Evolutionary conservation across 2,888 invertebrate genomes (phyloP).

Genomic region (Eubasilissa splendida): DNA sequence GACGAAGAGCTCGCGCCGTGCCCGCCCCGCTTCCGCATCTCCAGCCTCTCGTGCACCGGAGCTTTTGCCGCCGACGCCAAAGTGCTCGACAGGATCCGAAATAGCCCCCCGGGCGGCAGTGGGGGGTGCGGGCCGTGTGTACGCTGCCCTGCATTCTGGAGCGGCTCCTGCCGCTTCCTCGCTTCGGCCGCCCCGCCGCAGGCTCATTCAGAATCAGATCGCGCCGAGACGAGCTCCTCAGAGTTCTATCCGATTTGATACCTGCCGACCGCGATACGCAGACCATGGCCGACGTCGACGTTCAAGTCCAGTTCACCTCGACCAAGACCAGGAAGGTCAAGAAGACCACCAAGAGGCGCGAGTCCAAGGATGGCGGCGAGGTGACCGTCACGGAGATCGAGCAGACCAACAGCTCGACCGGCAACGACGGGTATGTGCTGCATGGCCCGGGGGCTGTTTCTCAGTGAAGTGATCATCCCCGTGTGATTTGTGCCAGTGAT

Average conservation of each 20-base stretch:
- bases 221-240: constrained; percentile 66
- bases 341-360: constrained; percentile 85
- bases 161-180: constrained; percentile 67
- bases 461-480: constrained; percentile 13
- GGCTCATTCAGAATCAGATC: constrained; percentile 73
- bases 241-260: constrained; percentile 4
- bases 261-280: constrained; percentile 1
- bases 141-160: constrained; percentile 67
- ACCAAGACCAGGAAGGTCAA: constrained; percentile 95
- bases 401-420: constrained; percentile 77
- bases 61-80: constrained; percentile 61
- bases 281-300: constrained; percentile 92
- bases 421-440: constrained; percentile 89
- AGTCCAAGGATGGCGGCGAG: constrained; percentile 83
- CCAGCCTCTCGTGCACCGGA: constrained; percentile 33
- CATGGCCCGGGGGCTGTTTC: constrained; percentile 61
- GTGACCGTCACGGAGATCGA: constrained; percentile 88
- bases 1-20: constrained; percentile 7
- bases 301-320: constrained; percentile 88
- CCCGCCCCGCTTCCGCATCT: constrained; percentile 24
- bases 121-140: constrained; percentile 55
- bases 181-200: constrained; percentile 66
- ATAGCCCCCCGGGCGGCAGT: constrained; percentile 60
- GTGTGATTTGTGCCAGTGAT: constrained; percentile 21
- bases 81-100: constrained; percentile 74